Evolutionary conservation across 2,888 invertebrate species (phyloP).

Genomic region (Fragum whitleyi): DNA sequence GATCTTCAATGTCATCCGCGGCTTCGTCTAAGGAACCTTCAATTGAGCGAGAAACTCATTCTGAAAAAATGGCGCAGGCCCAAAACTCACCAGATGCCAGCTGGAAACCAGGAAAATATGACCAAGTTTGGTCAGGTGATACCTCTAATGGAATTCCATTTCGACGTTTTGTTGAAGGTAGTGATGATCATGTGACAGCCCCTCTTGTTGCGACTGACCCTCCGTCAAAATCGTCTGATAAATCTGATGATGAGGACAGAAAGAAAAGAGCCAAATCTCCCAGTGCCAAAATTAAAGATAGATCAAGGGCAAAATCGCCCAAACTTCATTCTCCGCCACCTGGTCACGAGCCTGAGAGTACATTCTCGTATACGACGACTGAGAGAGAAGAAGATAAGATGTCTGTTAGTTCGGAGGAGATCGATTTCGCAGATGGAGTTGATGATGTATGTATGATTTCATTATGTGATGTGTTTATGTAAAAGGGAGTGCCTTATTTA

Average conservation of each 20-base stretch:
- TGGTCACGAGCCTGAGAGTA: constrained; percentile 58
- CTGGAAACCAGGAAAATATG: constrained; percentile 51
- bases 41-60: constrained; percentile 42
- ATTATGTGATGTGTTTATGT: background rate
- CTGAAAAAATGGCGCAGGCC: constrained; percentile 28
- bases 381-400: constrained; percentile 53
- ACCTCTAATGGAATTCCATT: constrained; percentile 53
- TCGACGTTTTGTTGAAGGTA: constrained; percentile 77
- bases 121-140: constrained; percentile 51
- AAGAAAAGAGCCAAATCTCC: constrained; percentile 80
- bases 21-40: constrained; percentile 57
- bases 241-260: constrained; percentile 76
- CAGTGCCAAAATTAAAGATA: constrained; percentile 82
- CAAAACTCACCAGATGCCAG: constrained; percentile 34
- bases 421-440: constrained; percentile 52
- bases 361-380: constrained; percentile 44
- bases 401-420: constrained; percentile 61
- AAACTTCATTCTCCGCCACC: constrained; percentile 80
- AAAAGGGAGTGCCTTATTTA: no score
- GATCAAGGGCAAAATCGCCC: constrained; percentile 79
- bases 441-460: constrained; percentile 51
- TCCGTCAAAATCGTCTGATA: constrained; percentile 67
- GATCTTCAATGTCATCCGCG: constrained; percentile 41
- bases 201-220: constrained; percentile 47
- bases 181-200: constrained; percentile 70